Base-by-base conservation (phyloP, 2,888 invertebrate species). In the Dolichopus griseipennis region DNA sequence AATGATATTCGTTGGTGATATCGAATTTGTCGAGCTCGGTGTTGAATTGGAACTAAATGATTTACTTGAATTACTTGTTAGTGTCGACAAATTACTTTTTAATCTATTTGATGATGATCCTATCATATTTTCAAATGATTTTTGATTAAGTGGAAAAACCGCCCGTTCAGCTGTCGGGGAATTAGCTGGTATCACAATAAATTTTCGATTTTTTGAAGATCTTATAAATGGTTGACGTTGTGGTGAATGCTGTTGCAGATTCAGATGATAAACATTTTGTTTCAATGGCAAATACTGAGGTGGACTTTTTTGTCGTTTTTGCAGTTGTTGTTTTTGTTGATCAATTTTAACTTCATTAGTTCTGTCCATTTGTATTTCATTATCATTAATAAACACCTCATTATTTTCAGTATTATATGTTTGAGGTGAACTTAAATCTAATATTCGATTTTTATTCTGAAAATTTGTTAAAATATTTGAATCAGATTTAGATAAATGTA, bases 171-270 rank as follows among this genome's bases (percentile, higher is more conserved):
- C 18, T 34, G 5, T 37, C 10, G 64, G 9, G n/a, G 37, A 33
- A 64, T 64, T 64, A 20, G 64, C 64, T 34, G 64, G 64, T 20
- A 64, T 64, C 3, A 64, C 20, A 20, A 64, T 64, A 64, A 64
- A 64, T 20, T n/a, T 15, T 9, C 37, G 64, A 63, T 63, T 63
- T 63, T 63, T 63, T 27, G 63, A 27, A 27, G 27, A 27, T 63
- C 22, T 22, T 22, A 63, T 63, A 4, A 27, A 4, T 7, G 5
- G 27, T 63, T 63, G 52, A 18, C 6, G 27, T 63, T 63, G 27
- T 61, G 61, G 61, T 9, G 9, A 61, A 21, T 61, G 21, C 10
- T 63, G 63, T 22, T 63, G 27, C 15, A 27, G 63, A 12, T 52
- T 7, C 12, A 18, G 52, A 52, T 52, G 18, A n/a, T 52, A n/a